Conservation (phyloP, 2,888 invertebrate species). For the Allophyes oxyacanthae region DNA sequence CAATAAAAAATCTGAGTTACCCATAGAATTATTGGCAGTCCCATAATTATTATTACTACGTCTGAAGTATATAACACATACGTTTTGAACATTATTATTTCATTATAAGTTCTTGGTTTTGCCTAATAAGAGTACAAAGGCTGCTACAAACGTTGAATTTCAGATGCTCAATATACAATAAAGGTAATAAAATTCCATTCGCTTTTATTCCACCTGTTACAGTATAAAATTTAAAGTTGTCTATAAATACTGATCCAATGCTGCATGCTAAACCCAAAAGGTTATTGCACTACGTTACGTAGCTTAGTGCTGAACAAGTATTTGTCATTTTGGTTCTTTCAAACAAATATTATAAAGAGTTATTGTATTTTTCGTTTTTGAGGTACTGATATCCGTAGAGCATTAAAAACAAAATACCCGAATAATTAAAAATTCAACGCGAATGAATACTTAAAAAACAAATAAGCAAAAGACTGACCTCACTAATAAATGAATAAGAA, state of each 20-base stretch:
- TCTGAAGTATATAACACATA: too few relatives aligned
- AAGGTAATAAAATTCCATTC: constrained; percentile 24
- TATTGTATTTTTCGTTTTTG: too few relatives aligned
- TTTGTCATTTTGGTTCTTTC: background rate
- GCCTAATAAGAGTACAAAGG: too few relatives aligned
- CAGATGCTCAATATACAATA: constrained; percentile 11
- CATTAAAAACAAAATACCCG: background rate
- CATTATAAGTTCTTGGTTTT: too few relatives aligned
- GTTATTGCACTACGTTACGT: constrained; percentile 30
- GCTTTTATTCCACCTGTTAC: constrained; percentile 26
- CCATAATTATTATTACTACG: too few relatives aligned
- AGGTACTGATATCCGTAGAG: too few relatives aligned
- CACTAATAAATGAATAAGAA: background rate
- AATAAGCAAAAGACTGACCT: background rate
- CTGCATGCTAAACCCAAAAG: constrained; percentile 13
- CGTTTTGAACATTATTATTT: too few relatives aligned
- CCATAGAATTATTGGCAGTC: too few relatives aligned
- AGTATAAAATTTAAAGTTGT: constrained; percentile 25
- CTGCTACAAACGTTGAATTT: constrained; percentile 6
- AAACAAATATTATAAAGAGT: background rate
- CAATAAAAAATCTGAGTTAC: too few relatives aligned
- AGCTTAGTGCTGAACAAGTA: constrained; percentile 16
- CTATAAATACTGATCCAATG: constrained; percentile 28
- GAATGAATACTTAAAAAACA: background rate
- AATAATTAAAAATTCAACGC: background rate